Conservation (phyloP, 2,797 vertebrate species). For the Euphonia xanthogaster region DNA sequence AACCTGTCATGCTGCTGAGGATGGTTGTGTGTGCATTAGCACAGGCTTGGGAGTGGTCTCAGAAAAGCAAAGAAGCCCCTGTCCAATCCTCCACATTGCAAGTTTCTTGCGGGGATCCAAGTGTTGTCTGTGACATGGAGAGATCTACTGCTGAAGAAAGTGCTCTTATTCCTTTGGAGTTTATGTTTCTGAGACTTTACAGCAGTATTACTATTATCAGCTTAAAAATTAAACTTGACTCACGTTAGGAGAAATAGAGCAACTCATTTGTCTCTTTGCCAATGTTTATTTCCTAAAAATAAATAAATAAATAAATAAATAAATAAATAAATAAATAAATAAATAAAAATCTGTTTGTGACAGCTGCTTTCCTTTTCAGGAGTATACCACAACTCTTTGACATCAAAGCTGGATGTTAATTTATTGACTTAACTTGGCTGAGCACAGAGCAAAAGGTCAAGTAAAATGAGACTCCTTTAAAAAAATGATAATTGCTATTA, state of each 20-base stretch:
- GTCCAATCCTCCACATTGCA: neutral
- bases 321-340: neutral
- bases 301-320: neutral
- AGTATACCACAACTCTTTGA: neutral
- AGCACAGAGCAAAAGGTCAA: neutral
- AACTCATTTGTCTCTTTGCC: neutral
- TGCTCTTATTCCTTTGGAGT: neutral
- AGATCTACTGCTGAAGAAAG: neutral
- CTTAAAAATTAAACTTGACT: slow-evolving; percentile 8
- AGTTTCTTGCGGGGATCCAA: neutral
- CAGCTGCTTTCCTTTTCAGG: slow-evolving; percentile 27
- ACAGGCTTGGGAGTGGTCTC: neutral
- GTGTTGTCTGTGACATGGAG: neutral
- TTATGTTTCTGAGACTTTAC: neutral
- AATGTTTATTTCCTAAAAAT: neutral
- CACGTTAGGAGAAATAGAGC: neutral
- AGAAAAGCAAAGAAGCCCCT: neutral
- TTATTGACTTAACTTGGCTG: slow-evolving; percentile 10
- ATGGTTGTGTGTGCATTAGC: neutral
- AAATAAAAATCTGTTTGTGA: neutral
- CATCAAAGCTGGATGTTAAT: slow-evolving; percentile 28
- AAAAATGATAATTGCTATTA: neutral
- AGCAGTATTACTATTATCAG: neutral
- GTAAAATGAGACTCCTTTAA: slow-evolving; percentile 16
- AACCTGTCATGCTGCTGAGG: neutral